A percentile compares a stretch with the other conserved stretches of the same genome.
phyloP scores from a whole-genome alignment of 2,113 vertebrate species.

The Sinocyclocheilus maitianheensis region DNA sequence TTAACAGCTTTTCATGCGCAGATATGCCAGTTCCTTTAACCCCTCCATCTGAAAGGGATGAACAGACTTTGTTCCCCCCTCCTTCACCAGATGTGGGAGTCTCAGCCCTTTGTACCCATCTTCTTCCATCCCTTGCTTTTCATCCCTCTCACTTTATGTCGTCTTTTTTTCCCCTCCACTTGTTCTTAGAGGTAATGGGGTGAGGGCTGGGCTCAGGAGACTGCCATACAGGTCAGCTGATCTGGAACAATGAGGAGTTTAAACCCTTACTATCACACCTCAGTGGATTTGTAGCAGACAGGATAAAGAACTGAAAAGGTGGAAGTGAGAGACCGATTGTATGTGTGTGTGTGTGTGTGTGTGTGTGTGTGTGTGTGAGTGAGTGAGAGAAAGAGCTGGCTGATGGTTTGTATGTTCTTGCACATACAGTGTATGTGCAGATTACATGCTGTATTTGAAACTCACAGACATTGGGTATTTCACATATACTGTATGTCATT shows the following conservation, averaged over 20 bases:
- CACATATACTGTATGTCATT: not conserved
- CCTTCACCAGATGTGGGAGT: slow-evolving; percentile 69
- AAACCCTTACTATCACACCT: slow-evolving; percentile 69
- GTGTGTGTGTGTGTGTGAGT: slow-evolving; percentile 30
- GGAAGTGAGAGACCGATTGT: slow-evolving; percentile 32
- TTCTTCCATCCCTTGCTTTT: slow-evolving; percentile 41
- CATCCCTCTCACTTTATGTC: slow-evolving; percentile 48
- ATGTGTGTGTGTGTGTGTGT: slow-evolving; percentile 10
- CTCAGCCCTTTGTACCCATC: slow-evolving; percentile 46
- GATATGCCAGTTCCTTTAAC: slow-evolving; percentile 75
- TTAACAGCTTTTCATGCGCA: slow-evolving; percentile 75
- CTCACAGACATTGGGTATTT: not conserved
- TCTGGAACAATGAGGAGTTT: slow-evolving; percentile 72
- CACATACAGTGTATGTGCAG: not conserved
- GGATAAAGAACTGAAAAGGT: slow-evolving; percentile 42
- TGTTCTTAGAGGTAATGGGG: slow-evolving; percentile 69
- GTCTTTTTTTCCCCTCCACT: slow-evolving; percentile 57
- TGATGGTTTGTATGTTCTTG: slow-evolving; percentile 54
- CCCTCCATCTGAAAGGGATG: slow-evolving; percentile 71
- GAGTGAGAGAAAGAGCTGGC: slow-evolving; percentile 49
- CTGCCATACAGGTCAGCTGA: slow-evolving; percentile 68
- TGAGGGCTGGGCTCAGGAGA: slow-evolving; percentile 62
- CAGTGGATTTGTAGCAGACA: slow-evolving; percentile 62
- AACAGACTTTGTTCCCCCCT: slow-evolving; percentile 69
- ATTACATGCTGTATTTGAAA: not conserved